These are phyloP conservation scores for Thereuonema tuberculata DNA, from an alignment of 1,140 invertebrate genomes.

Conservation along the genomic window DNA sequence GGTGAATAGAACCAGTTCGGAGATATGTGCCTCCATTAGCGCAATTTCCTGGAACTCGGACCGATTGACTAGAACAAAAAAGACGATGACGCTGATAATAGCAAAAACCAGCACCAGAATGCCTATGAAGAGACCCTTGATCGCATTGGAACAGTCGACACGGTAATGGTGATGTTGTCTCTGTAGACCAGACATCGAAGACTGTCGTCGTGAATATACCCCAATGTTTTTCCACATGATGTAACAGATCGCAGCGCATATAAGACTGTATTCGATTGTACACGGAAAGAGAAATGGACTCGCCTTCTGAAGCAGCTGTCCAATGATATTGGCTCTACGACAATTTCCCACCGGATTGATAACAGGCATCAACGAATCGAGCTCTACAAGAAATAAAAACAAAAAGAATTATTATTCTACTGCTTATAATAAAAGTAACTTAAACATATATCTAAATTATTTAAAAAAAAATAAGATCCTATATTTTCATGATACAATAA, in stretches of 20 bases:
- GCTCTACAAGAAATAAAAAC: background rate
- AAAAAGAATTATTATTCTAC: no score
- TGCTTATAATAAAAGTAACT: no score
- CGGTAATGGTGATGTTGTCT: slow-evolving; percentile 20
- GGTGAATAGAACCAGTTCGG: no score
- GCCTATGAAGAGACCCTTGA: slow-evolving; percentile 56
- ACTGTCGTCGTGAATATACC: background rate
- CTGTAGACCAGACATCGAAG: slow-evolving; percentile 14
- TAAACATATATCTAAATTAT: no score
- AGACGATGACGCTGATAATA: no score
- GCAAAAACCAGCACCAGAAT: no score
- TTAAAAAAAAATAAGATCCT: no score
- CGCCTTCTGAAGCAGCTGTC: slow-evolving; percentile 74
- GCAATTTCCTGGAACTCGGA: no score
- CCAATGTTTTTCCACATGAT: slow-evolving; percentile 89
- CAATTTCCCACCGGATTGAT: slow-evolving; percentile 32
- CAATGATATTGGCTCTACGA: slow-evolving; percentile 76
- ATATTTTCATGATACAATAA: no score
- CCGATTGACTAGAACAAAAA: no score
- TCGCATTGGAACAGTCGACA: slow-evolving; percentile 9
- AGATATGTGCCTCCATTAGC: no score
- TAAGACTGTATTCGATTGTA: slow-evolving; percentile 90
- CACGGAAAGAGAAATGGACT: slow-evolving; percentile 85
- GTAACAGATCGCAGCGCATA: slow-evolving; percentile 83
- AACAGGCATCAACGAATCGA: background rate